Percentiles rank a stretch among this genome's conserved stretches.
These are phyloP conservation scores for Intellagama lesueurii DNA, from an alignment of 2,797 vertebrate species.

Conservation along the genomic window DNA sequence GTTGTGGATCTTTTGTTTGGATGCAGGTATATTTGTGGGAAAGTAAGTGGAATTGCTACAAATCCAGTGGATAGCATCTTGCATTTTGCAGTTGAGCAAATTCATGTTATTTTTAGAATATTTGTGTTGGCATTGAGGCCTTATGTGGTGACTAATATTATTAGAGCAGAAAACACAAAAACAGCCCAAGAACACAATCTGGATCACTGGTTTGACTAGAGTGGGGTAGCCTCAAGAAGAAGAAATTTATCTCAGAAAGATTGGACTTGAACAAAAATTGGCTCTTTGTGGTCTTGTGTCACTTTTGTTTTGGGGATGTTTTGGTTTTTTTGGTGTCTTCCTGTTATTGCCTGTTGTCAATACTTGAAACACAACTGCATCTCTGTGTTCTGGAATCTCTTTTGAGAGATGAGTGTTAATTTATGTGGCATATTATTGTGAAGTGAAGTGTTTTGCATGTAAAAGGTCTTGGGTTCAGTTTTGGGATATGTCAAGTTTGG, in stretches of 20 bases:
- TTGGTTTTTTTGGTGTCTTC: not conserved
- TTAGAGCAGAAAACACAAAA: not conserved
- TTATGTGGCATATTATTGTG: not conserved
- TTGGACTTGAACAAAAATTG: not conserved
- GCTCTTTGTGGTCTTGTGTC: not conserved
- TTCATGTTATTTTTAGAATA: not conserved
- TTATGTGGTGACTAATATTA: not conserved
- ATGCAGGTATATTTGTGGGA: not conserved
- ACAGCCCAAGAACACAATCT: not conserved
- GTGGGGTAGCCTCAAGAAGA: too few relatives aligned
- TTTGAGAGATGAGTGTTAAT: not conserved
- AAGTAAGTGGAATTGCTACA: not conserved
- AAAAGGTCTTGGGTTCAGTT: not conserved
- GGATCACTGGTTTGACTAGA: not conserved
- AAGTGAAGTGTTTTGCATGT: not conserved
- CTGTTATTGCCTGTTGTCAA: not conserved
- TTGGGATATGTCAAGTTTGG: not conserved
- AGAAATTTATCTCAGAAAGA: not conserved
- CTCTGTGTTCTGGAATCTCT: not conserved
- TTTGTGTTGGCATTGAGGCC: not conserved
- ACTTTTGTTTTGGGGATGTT: not conserved
- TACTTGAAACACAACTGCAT: not conserved
- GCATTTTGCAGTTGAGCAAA: not conserved
- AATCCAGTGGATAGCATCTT: rapidly evolving
- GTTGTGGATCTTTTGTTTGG: not conserved